These are phyloP conservation scores for Chloropsis hardwickii DNA, from an alignment of 2,113 vertebrate species.

Conservation along the genomic window DNA sequence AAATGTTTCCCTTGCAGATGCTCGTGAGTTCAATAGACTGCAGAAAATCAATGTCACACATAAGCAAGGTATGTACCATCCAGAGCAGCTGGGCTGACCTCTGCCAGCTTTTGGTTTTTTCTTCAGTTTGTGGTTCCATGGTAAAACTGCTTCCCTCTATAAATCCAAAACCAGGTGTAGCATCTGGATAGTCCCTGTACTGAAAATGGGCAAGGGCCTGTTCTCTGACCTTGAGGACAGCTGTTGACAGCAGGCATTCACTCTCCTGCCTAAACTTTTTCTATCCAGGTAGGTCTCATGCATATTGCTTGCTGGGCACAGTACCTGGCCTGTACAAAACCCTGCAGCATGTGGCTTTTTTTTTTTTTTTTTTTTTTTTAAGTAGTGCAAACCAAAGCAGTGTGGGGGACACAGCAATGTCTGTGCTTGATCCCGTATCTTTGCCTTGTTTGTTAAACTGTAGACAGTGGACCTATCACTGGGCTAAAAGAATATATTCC, in stretches of 20 bases:
- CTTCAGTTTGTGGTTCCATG: background rate
- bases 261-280: background rate
- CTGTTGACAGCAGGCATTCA: background rate
- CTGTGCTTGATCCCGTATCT: background rate
- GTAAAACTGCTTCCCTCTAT: background rate
- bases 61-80: slow-evolving; percentile 55
- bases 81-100: background rate
- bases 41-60: slow-evolving; percentile 64
- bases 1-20: slow-evolving; percentile 56
- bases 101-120: background rate
- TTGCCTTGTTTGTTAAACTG: background rate
- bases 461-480: background rate
- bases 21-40: slow-evolving; percentile 69
- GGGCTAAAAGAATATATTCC: background rate
- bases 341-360: background rate
- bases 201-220: background rate
- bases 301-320: background rate
- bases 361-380: background rate
- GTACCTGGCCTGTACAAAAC: background rate
- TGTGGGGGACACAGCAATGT: background rate
- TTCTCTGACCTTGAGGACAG: background rate
- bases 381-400: background rate
- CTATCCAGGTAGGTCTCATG: background rate
- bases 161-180: background rate
- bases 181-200: background rate